Evolutionary conservation across 2,888 invertebrate species (phyloP).

Genomic region (Caenorhabditis angaria): DNA sequence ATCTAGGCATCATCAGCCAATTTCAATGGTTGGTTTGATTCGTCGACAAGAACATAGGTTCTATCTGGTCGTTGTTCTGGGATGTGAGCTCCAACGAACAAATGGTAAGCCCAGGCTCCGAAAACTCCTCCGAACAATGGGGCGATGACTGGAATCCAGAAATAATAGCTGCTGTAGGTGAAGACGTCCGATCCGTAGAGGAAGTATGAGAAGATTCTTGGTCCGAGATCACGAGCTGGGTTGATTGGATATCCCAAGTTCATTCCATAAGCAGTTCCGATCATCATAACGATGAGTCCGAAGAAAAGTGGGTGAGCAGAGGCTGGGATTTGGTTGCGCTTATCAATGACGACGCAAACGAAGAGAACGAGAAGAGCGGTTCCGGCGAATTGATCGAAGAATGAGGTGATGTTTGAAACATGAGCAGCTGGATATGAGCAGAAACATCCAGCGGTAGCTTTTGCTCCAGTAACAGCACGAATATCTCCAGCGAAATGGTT

Average conservation of each 20-base stretch:
- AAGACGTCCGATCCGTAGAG: slow-evolving; percentile 64
- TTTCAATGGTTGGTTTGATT: slow-evolving; percentile 44
- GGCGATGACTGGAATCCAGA: slow-evolving; percentile 60
- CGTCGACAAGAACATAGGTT: slow-evolving; percentile 47
- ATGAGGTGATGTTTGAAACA: slow-evolving; percentile 60
- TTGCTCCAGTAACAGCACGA: slow-evolving; percentile 42
- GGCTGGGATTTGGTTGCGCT: slow-evolving; percentile 61
- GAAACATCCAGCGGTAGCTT: slow-evolving; percentile 64
- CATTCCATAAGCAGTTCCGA: slow-evolving; percentile 63
- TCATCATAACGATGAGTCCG: slow-evolving; percentile 67
- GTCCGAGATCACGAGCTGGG: slow-evolving; percentile 70
- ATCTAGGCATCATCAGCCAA: slow-evolving; percentile 1
- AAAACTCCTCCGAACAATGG: slow-evolving; percentile 53
- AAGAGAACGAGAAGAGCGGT: slow-evolving; percentile 65
- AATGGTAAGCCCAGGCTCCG: slow-evolving; percentile 56
- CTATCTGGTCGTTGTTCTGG: slow-evolving; percentile 45
- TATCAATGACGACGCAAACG: slow-evolving; percentile 63
- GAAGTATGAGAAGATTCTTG: slow-evolving; percentile 63
- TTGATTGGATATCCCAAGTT: slow-evolving; percentile 67
- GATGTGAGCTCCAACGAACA: slow-evolving; percentile 60
- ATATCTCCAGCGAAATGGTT: slow-evolving; percentile 44
- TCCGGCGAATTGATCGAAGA: slow-evolving; percentile 67
- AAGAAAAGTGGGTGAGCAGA: slow-evolving; percentile 64
- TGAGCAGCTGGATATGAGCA: slow-evolving; percentile 63
- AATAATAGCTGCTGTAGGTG: slow-evolving; percentile 55